These are phyloP conservation scores for Atherinosoma microstoma DNA, from an alignment of 2,797 vertebrate species.

Conservation along the genomic window DNA sequence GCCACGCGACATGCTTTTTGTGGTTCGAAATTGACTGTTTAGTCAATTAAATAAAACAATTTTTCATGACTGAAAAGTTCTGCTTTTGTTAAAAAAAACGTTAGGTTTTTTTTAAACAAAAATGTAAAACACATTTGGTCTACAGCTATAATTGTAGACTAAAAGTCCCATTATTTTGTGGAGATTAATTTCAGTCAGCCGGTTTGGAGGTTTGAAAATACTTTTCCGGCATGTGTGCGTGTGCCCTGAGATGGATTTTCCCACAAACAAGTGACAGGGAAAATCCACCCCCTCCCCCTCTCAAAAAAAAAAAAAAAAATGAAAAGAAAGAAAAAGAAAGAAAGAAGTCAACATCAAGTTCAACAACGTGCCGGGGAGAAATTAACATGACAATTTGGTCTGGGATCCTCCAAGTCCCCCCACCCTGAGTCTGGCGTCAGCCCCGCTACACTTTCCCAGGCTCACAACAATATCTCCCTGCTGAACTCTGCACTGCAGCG, in stretches of 20 bases:
- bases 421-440: slow-evolving; percentile 80
- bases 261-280: slow-evolving; percentile 86
- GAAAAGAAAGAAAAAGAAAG: slow-evolving; percentile 46
- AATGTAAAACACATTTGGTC: neutral
- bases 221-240: slow-evolving; percentile 8
- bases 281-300: slow-evolving; percentile 38
- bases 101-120: neutral
- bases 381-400: slow-evolving; percentile 91
- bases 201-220: neutral
- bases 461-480: slow-evolving; percentile 85
- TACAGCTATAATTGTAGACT: neutral
- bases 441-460: slow-evolving; percentile 90
- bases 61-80: neutral
- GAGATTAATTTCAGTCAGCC: neutral
- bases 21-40: neutral
- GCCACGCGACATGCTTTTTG: neutral
- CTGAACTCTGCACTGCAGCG: slow-evolving; percentile 87
- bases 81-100: neutral
- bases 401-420: slow-evolving; percentile 81
- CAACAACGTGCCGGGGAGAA: slow-evolving; percentile 85
- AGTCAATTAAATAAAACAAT: neutral
- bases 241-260: slow-evolving; percentile 79
- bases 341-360: slow-evolving; percentile 95
- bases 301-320: slow-evolving; percentile 7
- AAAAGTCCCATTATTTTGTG: no score